Percentiles rank a stretch among this genome's conserved stretches.
phyloP scores from a whole-genome alignment of 2,888 invertebrate genomes.

The Tenthredo amoena region DNA sequence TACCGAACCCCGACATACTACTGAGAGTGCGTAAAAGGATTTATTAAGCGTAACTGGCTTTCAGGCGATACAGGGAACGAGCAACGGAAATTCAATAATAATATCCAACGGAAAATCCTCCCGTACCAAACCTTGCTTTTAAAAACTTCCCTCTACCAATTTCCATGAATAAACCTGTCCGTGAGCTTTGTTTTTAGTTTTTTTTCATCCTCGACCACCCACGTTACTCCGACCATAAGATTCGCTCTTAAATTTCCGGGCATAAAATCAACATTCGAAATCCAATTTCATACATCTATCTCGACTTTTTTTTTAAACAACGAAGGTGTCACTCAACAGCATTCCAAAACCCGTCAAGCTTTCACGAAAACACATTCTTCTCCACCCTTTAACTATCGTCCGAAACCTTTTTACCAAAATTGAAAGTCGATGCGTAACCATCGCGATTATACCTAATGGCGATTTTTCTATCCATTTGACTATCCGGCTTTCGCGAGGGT shows the following conservation, averaged over 20 bases:
- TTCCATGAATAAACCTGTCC: conserved; percentile 17
- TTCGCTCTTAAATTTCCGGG: not conserved
- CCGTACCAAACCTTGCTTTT: conserved; percentile 3
- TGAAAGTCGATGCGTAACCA: not conserved
- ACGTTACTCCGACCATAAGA: not conserved
- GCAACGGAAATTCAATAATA: conserved; percentile 22
- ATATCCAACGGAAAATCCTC: conserved; percentile 30
- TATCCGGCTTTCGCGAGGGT: not conserved
- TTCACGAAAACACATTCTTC: not conserved
- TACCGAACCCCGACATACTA: conserved; percentile 18
- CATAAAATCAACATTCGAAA: not conserved
- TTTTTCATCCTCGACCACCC: not conserved
- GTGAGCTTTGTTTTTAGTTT: conserved; percentile 5
- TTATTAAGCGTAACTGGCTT: conserved; percentile 50
- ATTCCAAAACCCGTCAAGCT: not conserved
- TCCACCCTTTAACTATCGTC: not conserved
- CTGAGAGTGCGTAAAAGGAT: conserved; percentile 50
- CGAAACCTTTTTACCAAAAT: not conserved
- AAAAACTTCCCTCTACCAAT: conserved; percentile 36
- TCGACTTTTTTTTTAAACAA: not conserved
- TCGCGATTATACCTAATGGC: not conserved
- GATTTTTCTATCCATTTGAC: not conserved
- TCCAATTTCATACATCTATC: not conserved
- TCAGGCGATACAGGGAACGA: conserved; percentile 33
- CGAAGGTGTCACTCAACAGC: not conserved